Evolutionary conservation across 2,888 invertebrate genomes (phyloP), one percentile per base, ranked within the genome.

Genomic region (Latrodectus hesperus): DNA sequence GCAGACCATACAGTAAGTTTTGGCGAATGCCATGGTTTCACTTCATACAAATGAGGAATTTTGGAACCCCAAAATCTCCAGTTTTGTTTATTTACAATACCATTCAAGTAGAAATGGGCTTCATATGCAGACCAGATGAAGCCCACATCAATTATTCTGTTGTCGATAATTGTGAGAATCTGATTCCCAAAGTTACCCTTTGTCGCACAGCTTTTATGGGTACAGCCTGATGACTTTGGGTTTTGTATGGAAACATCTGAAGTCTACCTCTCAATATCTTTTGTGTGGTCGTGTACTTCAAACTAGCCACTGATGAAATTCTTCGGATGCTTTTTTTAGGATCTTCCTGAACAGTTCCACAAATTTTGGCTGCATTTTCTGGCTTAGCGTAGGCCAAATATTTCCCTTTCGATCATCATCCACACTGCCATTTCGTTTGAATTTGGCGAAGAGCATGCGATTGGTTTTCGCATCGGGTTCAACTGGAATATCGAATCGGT

Each of bases 41-140:
- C 10, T 9, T 38, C 12, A 6, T n/a, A n/a, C 9, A 51, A 6
- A 16, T 55, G 26, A 6, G 38, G 49, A 38, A 65, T 76, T 6
- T 76, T 65, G 0, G 65, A 17, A 9, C 65, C 76, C 38, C 0
- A 49, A 64, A 65, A 10, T 0, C 65, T 9, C 10, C 76, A 76
- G n/a, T 76, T 76, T 64, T 76, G 76, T 14, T 65, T 76, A 55
- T 49, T 76, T 1, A 76, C n/a, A 9, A 65, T n/a, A 4, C 65
- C 67, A 64, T 65, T 8, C 76, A 76, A 65, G 3, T 64, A 26
- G 38, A 76, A 76, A 8, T 12, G 67, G 8, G 65, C 67, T n/a
- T 76, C 70, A 26, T 73, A 8, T 12, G n/a, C 9, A 8, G 52
- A 70, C 52, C 26, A 70, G 26, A 9, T 11, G 10, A 70, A 22